Evolutionary conservation across 2,888 invertebrate genomes (phyloP).

Genomic region (Aspidiotus rigidus): DNA sequence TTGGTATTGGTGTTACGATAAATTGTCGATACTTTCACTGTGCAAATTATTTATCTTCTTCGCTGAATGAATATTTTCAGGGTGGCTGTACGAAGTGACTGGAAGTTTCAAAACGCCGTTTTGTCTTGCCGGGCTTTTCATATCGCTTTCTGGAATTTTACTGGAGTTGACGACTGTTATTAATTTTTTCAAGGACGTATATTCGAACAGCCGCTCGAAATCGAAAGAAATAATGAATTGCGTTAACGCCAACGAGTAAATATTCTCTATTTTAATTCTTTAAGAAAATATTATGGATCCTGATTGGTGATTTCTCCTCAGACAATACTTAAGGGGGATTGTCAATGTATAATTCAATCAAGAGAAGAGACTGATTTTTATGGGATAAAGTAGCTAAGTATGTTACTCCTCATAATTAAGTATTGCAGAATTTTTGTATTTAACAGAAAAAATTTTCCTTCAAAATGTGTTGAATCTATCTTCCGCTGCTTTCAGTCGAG

Average conservation of each 20-base stretch:
- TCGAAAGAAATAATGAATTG: constrained; percentile 14
- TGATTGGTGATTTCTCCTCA: too few species aligned
- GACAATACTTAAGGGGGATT: too few species aligned
- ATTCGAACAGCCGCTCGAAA: background rate
- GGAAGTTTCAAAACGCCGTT: constrained; percentile 69
- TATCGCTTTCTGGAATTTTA: constrained; percentile 62
- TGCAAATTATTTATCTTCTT: background rate
- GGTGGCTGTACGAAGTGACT: constrained; percentile 71
- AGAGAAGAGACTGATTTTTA: too few species aligned
- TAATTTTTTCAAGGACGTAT: constrained; percentile 5
- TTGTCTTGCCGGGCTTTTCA: constrained; percentile 71
- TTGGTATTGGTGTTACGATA: constrained; percentile 41
- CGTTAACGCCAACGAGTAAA: constrained; percentile 27
- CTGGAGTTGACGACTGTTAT: constrained; percentile 41
- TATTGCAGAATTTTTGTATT: too few species aligned
- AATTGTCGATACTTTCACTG: background rate
- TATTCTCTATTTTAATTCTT: background rate
- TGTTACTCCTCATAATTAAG: too few species aligned
- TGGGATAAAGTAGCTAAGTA: too few species aligned
- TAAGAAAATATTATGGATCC: background rate
- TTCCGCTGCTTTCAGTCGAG: too few species aligned
- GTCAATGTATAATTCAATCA: too few species aligned
- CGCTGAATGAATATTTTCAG: constrained; percentile 46
- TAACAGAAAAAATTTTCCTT: too few species aligned
- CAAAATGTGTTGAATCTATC: too few species aligned